Base-by-base conservation (phyloP, 1,140 invertebrate species). In the Drosophila sucinea region DNA sequence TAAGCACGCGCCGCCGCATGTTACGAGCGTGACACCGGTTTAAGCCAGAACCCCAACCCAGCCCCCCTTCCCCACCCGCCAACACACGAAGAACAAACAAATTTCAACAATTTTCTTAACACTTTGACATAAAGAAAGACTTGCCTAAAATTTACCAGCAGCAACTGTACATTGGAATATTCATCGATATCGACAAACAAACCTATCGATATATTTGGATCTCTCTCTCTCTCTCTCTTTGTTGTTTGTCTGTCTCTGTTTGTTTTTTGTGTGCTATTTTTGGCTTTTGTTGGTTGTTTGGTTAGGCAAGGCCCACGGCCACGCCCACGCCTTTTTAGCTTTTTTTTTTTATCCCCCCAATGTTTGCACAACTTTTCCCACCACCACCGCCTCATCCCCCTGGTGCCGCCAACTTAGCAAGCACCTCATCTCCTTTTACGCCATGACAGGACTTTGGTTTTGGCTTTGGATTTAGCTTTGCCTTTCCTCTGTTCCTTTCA, bases 1-100 rank as follows among this genome's bases (percentile, higher is more conserved):
- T 54, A 66, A 83, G 80, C 83, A 87, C 83, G 83, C 84, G 70
- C 77, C 76, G 77, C 83, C 77, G 77, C 79, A 80, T 77, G 84
- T 83, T 89, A 75, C 79, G 77, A 65, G 81, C 84, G 83, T 86
- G 83, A 87, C 75, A 38, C 17, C 47, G 62, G 23, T 10, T 38
- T 54, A 27, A 44, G 47, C 35, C 44, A 17, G 17, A 17, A 35
- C 23, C 17, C 27, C 56, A 60, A 70, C 62, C 4, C 30, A 30
- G 4, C 4, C 4, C 30, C 2, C 30, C 30, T 30, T 4, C 30
- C 30, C 1, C 30, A 30, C 30, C 30, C 33, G 1, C 7, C 7
- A 72, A 58, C 8, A 54, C 27, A 65, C 40, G 4, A 57, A n/a
- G 5, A 40, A 29, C 7, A 29, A 47, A 23, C n/a, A 35, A 27